Percentiles rank a stretch among this genome's conserved stretches.
These are phyloP conservation scores for Drosophila leonis DNA, from an alignment of 2,888 invertebrate species.

Conservation along the genomic window DNA sequence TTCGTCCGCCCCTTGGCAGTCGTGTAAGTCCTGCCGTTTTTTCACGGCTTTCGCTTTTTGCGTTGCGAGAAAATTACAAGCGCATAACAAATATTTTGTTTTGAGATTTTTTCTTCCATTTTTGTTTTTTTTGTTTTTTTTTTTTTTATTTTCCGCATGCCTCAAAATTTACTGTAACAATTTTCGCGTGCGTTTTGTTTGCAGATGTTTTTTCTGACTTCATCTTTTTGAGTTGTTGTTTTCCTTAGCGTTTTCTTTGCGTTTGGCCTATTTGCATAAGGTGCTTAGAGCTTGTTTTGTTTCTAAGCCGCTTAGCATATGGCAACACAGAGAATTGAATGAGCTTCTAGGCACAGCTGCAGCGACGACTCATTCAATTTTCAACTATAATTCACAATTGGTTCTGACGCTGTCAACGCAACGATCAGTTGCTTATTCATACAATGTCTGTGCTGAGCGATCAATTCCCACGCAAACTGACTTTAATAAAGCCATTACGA, in stretches of 20 bases:
- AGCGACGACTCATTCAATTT: neutral
- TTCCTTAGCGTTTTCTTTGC: conserved; percentile 7
- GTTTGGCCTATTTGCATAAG: conserved; percentile 71
- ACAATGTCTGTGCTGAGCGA: neutral
- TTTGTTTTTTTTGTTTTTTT: conserved; percentile 5
- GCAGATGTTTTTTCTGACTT: conserved; percentile 10
- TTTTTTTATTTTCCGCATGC: conserved; percentile 22
- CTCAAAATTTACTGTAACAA: conserved; percentile 37
- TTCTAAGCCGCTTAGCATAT: conserved; percentile 69
- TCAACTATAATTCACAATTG: conserved; percentile 36
- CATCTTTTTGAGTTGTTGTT: conserved; percentile 20
- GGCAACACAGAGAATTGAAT: conserved; percentile 19
- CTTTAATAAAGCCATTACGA: conserved; percentile 63
- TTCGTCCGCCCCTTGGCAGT: neutral
- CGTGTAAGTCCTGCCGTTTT: conserved; percentile 34
- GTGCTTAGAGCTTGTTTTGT: conserved; percentile 61
- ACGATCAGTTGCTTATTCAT: neutral
- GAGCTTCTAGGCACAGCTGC: conserved; percentile 8
- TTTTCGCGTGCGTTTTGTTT: conserved; percentile 51
- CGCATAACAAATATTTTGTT: conserved; percentile 79
- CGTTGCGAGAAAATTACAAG: conserved; percentile 74
- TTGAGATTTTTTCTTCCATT: conserved; percentile 59
- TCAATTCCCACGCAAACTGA: conserved; percentile 54
- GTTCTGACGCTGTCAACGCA: conserved; percentile 15
- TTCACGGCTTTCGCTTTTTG: conserved; percentile 53